These are phyloP conservation scores for Pomatorhinus ruficollis DNA, from an alignment of 2,113 vertebrate genomes.

Conservation along the genomic window DNA sequence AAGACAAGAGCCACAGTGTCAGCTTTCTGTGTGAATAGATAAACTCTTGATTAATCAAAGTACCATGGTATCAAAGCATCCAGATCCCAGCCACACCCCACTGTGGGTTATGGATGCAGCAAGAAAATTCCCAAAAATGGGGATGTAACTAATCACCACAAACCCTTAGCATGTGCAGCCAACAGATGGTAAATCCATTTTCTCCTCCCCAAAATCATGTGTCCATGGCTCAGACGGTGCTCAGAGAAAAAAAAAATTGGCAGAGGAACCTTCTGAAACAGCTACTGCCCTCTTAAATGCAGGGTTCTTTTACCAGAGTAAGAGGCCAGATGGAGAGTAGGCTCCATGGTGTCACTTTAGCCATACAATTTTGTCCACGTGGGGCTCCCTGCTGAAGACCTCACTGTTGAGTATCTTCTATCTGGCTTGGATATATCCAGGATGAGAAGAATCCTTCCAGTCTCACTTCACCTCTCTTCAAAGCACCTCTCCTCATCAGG, in stretches of 20 bases:
- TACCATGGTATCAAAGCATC: background rate
- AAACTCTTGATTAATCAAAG: background rate
- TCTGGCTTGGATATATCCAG: background rate
- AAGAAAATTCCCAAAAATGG: background rate
- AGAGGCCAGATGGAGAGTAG: background rate
- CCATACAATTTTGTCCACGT: background rate
- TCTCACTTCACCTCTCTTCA: background rate
- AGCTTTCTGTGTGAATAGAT: background rate
- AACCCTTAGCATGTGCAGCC: background rate
- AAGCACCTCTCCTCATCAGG: background rate
- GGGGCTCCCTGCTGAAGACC: background rate
- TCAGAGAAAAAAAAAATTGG: background rate
- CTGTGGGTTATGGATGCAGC: background rate
- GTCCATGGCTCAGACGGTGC: background rate
- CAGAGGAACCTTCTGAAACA: background rate
- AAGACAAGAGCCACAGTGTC: background rate
- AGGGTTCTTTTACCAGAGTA: background rate
- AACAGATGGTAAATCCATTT: background rate
- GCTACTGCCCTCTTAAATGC: background rate
- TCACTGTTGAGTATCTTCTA: background rate
- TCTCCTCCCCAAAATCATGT: background rate
- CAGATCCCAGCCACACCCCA: accelerated
- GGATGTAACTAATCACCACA: background rate
- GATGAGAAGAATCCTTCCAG: background rate
- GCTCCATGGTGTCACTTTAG: background rate